These are phyloP conservation scores for Synaphobranchus kaupii DNA, from an alignment of 2,797 vertebrate genomes.

Conservation along the genomic window DNA sequence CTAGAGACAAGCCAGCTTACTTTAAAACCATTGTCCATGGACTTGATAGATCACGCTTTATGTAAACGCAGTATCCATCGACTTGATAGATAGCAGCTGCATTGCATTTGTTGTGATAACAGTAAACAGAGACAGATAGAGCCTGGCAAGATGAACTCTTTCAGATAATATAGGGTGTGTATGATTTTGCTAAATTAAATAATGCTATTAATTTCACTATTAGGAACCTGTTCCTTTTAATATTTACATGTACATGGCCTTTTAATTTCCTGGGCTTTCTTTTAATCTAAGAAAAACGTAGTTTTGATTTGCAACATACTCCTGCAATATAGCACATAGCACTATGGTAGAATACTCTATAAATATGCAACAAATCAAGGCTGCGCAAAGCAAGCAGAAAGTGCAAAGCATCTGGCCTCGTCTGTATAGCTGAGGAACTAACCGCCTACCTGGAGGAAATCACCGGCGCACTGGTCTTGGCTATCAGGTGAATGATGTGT, in stretches of 20 bases:
- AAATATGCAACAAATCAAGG: not conserved
- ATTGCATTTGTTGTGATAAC: slow-evolving; percentile 4
- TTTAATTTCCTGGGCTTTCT: not conserved
- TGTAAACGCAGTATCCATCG: no score
- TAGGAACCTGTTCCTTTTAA: not conserved
- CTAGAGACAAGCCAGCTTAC: not conserved
- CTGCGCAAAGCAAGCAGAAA: not conserved
- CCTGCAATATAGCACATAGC: not conserved
- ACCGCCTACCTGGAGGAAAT: not conserved
- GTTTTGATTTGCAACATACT: not conserved
- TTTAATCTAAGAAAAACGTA: not conserved
- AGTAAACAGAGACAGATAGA: not conserved
- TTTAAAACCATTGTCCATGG: not conserved
- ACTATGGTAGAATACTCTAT: not conserved
- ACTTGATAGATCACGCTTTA: not conserved
- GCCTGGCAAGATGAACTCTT: slow-evolving; percentile 20
- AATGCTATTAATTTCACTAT: not conserved
- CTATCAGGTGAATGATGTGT: not conserved
- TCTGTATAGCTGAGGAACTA: not conserved
- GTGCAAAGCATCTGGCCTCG: not conserved
- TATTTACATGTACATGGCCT: not conserved
- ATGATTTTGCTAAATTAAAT: not conserved
- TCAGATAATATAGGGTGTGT: not conserved
- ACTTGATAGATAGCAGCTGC: slow-evolving; percentile 20
- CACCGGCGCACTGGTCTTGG: not conserved